Evolutionary conservation across 2,113 vertebrate species (phyloP), one percentile per base, ranked within the genome.

Genomic region (Condylura cristata): DNA sequence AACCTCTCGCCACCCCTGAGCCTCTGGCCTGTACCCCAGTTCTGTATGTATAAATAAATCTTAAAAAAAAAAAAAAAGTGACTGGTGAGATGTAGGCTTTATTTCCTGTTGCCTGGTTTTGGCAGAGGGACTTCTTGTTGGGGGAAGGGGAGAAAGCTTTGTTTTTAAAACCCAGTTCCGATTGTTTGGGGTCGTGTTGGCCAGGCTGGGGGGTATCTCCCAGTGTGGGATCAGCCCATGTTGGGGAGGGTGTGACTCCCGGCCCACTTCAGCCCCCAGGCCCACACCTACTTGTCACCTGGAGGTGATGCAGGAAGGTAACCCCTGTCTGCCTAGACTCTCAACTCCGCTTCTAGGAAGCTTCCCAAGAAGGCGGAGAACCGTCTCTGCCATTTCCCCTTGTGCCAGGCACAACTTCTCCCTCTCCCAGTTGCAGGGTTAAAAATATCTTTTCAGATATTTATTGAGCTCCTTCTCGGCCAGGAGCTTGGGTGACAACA

Each of bases 21-120:
- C n/a, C n/a, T n/a, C n/a, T n/a, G n/a, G n/a, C n/a, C n/a, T n/a
- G n/a, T n/a, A n/a, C n/a, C n/a, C n/a, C n/a, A n/a, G n/a, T n/a
- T n/a, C n/a, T n/a, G n/a, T n/a, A n/a, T n/a, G n/a, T n/a, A n/a
- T n/a, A n/a, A n/a, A n/a, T n/a, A n/a, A n/a, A n/a, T n/a, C n/a
- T n/a, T n/a, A n/a, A n/a, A n/a, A n/a, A n/a, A n/a, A n/a, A n/a
- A n/a, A n/a, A n/a, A 58, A 61, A 58, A 39, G 46, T 10, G 58
- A 32, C 32, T 9, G 83, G 90, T 83, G 71, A 75, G 68, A 46
- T 4, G 61, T 6, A 32, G 70, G 24, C 79, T 66, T 66, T 84
- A 48, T 82, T 71, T 89, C 70, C 86, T 75, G 6, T n/a, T 51
- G 70, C 72, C n/a, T 26, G 46, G 18, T 75, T 81, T 84, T 65